Evolutionary conservation across 2,888 invertebrate genomes (phyloP), one percentile per base, ranked within the genome.

Genomic region (Phalera bucephala): DNA sequence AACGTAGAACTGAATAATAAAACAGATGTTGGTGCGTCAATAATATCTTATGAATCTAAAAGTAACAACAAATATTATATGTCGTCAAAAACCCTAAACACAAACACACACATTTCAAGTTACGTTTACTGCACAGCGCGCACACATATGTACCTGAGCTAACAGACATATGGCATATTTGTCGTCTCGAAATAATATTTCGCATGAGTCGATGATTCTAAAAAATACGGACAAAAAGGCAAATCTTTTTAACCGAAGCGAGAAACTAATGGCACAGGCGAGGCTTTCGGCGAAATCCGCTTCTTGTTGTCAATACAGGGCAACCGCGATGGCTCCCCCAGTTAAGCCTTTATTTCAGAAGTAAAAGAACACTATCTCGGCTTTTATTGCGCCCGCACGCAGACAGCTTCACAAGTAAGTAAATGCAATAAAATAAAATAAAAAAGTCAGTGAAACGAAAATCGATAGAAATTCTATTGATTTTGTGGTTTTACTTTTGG

Each of bases 211-310:
- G 74, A 83, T 85, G 82, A 81, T 82, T 82, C 83, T 67, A 70
- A 76, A 84, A 80, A 81, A 82, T 75, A 73, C 77, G 74, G 75
- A 71, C 71, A 73, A 69, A 72, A 78, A 79, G 69, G 83, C 81
- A 87, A 89, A 87, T 88, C 88, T 88, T 87, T 88, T 88, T 88
- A 88, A 88, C 85, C 83, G 79, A 84, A 73, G 85, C 83, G 86
- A 79, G 81, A 84, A 89, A 88, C 88, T 89, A 89, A 89, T 89
- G 88, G 88, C 85, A 72, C 72, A 87, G 86, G 88, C 88, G 88
- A 80, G 80, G 86, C 85, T 88, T 86, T 86, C 77, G 78, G 69
- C 68, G 69, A 86, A 88, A 89, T 88, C 88, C 86, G 85, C 82
- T 87, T 83, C 85, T 85, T 85, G 86, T 89, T 89, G 88, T 89